Evolutionary conservation across 2,888 invertebrate genomes (phyloP), one percentile per base, ranked within the genome.

Genomic region (Drosophila macrospina): DNA sequence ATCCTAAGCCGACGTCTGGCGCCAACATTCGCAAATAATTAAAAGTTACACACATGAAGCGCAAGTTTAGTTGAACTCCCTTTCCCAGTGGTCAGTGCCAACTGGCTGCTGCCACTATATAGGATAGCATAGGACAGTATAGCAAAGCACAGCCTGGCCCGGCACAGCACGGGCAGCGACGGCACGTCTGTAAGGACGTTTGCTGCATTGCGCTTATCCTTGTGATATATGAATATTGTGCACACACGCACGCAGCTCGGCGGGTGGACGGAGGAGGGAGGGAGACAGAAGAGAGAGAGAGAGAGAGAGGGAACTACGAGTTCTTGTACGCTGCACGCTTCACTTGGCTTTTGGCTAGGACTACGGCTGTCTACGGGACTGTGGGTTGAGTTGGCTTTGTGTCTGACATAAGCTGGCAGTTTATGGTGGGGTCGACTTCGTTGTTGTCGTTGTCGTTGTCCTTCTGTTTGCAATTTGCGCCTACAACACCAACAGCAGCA

Each of bases 181-280:
- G 77, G 79, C 88, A 78, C 79, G 74, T 88, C 90, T 88, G 91
- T 89, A 90, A 91, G 91, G 91, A 90, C 90, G 91, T 92, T 91
- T 92, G 92, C 92, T 92, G 91, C 92, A 92, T 83, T 92, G 91
- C 91, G 91, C 92, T 92, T 92, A 91, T 92, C 91, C 92, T 91
- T 90, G 90, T 90, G 91, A 91, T 91, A 90, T 92, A 91, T 91
- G 91, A 83, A 91, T 91, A 91, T 92, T 90, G 91, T 91, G 81
- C 86, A 90, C 82, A 84, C 80, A 86, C 89, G 85, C 83, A 90
- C 70, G 47, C 72, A 59, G 62, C 71, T 42, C 56, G 67, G 59
- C 28, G 48, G 55, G 55, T 54, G 44, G 20, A 26, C 34, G 16
- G 50, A 44, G 48, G 32, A 32, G 65, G 50, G 39, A 28, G n/a